Conservation (phyloP, 92 coral and sea anemone genomes). For the Metridium senile region DNA sequence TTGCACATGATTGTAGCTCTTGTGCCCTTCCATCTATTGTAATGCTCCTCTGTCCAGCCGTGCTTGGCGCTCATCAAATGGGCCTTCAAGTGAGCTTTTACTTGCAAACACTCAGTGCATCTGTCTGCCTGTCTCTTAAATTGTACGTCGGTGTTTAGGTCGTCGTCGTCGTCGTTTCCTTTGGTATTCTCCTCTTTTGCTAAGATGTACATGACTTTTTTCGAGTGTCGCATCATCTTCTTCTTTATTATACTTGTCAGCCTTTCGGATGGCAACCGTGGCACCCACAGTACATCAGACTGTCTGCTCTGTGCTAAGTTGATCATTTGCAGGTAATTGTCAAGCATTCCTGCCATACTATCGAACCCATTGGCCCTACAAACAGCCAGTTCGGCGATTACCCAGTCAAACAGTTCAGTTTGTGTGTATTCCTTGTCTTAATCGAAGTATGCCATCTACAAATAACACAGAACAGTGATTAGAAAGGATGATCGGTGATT, state of each 20-base stretch:
- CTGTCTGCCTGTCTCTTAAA: background rate
- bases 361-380: too few species aligned
- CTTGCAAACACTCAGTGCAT: background rate
- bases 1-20: background rate
- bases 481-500: too few species aligned
- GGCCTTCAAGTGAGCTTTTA: background rate
- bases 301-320: too few species aligned
- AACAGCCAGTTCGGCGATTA: too few species aligned
- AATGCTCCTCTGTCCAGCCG: background rate
- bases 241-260: background rate
- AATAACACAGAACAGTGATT: too few species aligned
- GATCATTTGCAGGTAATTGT: too few species aligned
- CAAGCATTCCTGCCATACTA: too few species aligned
- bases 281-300: too few species aligned
- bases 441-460: too few species aligned
- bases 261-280: too few species aligned
- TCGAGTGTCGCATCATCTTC: background rate
- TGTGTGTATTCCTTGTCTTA: too few species aligned
- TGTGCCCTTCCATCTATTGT: background rate
- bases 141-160: background rate
- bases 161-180: background rate
- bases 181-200: background rate
- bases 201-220: background rate
- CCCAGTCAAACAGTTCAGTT: too few species aligned
- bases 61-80: background rate